These are phyloP conservation scores for Epistrophe eligans DNA, from an alignment of 2,888 invertebrate species.

Conservation along the genomic window DNA sequence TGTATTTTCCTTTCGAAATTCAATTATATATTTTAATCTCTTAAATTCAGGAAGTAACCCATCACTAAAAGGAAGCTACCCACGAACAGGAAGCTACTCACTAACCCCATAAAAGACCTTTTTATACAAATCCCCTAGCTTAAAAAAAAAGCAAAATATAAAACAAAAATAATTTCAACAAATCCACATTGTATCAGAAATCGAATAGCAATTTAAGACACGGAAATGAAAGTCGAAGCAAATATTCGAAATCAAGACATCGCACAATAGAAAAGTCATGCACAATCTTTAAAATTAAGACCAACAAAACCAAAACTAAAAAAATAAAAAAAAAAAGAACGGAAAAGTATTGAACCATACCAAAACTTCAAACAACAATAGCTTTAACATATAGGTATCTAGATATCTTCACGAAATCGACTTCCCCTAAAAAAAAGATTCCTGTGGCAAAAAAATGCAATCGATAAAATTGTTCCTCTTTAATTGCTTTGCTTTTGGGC, in stretches of 20 bases:
- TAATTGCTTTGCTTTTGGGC: constrained; percentile 16
- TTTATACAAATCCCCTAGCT: background rate
- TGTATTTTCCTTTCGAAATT: background rate
- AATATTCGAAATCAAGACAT: constrained; percentile 11
- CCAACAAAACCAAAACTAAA: background rate
- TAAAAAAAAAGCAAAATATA: background rate
- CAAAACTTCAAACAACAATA: background rate
- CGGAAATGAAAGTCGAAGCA: constrained; percentile 34
- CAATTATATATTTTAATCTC: constrained; percentile 1
- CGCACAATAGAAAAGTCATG: background rate
- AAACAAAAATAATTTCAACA: background rate
- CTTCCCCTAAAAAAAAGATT: background rate
- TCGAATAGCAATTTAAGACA: constrained; percentile 13
- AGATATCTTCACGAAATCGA: background rate
- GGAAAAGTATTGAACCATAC: background rate
- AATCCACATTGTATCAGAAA: constrained; percentile 2
- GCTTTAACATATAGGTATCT: background rate
- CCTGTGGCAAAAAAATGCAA: background rate
- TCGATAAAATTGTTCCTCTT: background rate
- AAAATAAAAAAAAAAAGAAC: background rate
- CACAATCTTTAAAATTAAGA: background rate
- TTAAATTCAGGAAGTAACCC: background rate
- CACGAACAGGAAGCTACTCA: constrained; percentile 9
- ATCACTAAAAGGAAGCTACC: background rate
- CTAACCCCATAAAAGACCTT: background rate